Evolutionary conservation across 2,888 invertebrate species (phyloP).

Genomic region (Volucella inflata): DNA sequence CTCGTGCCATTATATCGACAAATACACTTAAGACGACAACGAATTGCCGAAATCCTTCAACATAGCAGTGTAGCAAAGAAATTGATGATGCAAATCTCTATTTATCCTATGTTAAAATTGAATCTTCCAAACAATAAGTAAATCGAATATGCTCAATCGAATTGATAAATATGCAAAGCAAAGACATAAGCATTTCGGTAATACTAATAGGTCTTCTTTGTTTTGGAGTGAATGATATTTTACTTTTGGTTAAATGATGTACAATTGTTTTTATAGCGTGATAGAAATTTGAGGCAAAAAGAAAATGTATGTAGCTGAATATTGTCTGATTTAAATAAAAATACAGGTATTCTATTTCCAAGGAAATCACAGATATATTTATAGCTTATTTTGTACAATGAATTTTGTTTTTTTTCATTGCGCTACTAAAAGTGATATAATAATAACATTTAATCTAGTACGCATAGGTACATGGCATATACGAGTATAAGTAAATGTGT

Average conservation of each 20-base stretch:
- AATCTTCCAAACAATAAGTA: slow-evolving; percentile 41
- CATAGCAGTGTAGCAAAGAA: slow-evolving; percentile 14
- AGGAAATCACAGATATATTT: background rate
- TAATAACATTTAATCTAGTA: slow-evolving; percentile 13
- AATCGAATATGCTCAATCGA: slow-evolving; percentile 47
- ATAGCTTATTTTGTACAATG: background rate
- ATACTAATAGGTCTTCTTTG: too few species aligned
- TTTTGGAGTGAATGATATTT: too few species aligned
- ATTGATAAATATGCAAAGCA: slow-evolving; percentile 37
- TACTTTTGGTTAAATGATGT: too few species aligned
- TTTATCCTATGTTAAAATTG: slow-evolving; percentile 38
- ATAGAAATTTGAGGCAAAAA: too few species aligned
- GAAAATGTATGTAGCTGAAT: too few species aligned
- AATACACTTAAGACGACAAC: slow-evolving; percentile 30
- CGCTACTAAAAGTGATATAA: slow-evolving; percentile 3
- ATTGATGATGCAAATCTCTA: slow-evolving; percentile 44
- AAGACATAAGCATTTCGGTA: slow-evolving; percentile 3
- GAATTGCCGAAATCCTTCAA: slow-evolving; percentile 26
- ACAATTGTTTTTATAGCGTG: too few species aligned
- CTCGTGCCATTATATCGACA: slow-evolving; percentile 22
- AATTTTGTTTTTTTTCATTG: background rate
- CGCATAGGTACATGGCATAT: background rate
- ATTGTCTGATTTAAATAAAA: too few species aligned
- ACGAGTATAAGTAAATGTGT: too few species aligned
- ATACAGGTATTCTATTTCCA: background rate